phyloP scores from a whole-genome alignment of 1,140 invertebrate genomes.

The Heliconius congener region DNA sequence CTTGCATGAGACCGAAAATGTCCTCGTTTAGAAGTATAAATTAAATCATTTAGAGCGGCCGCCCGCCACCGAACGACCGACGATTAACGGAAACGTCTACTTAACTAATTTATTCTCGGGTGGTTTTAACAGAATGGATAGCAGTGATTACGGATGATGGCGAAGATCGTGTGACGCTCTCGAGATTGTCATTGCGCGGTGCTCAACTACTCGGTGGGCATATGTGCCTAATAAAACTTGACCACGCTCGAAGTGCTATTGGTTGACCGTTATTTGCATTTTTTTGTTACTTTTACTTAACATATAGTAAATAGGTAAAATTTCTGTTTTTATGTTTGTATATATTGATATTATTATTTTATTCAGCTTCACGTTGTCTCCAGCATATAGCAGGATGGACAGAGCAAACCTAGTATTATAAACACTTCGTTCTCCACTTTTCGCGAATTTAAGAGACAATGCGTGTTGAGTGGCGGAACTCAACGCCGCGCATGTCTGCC shows the following conservation, averaged over 20 bases:
- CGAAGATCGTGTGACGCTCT: constrained; percentile 63
- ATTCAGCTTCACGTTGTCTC: too few species aligned
- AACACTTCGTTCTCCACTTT: too few species aligned
- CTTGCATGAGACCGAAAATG: constrained; percentile 79
- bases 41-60: constrained; percentile 79
- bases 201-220: too few species aligned
- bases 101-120: constrained; percentile 82
- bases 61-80: constrained; percentile 73
- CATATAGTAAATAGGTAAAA: neutral
- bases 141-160: constrained; percentile 77
- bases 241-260: constrained; percentile 5
- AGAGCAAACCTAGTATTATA: too few species aligned
- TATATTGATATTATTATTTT: neutral
- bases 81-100: constrained; percentile 83
- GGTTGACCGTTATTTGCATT: neutral
- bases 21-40: constrained; percentile 81
- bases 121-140: constrained; percentile 82
- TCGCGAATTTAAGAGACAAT: too few species aligned
- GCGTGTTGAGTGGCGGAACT: too few species aligned
- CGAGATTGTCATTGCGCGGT: constrained; percentile 24
- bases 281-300: too few species aligned
- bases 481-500: too few species aligned
- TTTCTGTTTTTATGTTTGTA: neutral
- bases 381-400: too few species aligned
- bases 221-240: neutral